A percentile compares a stretch with the other conserved stretches of the same genome.
Evolutionary conservation across 2,797 vertebrate genomes (phyloP).

Genomic region (Chelon auratus): DNA sequence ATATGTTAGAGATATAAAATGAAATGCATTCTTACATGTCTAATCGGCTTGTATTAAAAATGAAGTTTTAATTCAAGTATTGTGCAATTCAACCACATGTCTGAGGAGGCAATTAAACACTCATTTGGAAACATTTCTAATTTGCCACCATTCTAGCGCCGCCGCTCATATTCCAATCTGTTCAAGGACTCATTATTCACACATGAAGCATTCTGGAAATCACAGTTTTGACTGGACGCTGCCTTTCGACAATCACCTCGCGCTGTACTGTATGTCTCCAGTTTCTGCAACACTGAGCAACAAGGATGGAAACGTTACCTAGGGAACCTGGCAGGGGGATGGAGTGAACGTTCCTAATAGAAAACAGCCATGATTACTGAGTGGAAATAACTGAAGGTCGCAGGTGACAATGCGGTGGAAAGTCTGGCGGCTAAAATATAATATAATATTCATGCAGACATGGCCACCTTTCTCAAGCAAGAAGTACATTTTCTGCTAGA

Average conservation of each 20-base stretch:
- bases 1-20: slow-evolving; percentile 1
- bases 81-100: slow-evolving; percentile 5
- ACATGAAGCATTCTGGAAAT: slow-evolving; percentile 11
- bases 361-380: slow-evolving; percentile 47
- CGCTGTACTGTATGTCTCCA: slow-evolving; percentile 17
- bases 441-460: slow-evolving; percentile 7
- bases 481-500: not conserved
- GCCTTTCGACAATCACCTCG: slow-evolving; percentile 12
- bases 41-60: not conserved
- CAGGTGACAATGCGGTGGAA: slow-evolving; percentile 40
- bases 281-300: slow-evolving; percentile 50
- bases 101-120: slow-evolving; percentile 34
- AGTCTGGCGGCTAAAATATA: slow-evolving; percentile 8
- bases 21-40: not conserved
- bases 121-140: slow-evolving; percentile 35
- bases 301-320: slow-evolving; percentile 48
- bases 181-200: slow-evolving; percentile 45
- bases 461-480: not conserved
- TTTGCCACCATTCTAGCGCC: slow-evolving; percentile 13
- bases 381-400: slow-evolving; percentile 58
- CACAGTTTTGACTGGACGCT: slow-evolving; percentile 24
- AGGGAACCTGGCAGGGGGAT: slow-evolving; percentile 51
- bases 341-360: slow-evolving; percentile 40
- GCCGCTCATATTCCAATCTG: slow-evolving; percentile 12
- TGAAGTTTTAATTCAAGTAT: slow-evolving; percentile 9